Evolutionary conservation across 37 sponge, comb jelly and placozoan genomes (phyloP).

Genomic region (Diacarnus erythraeanus): DNA sequence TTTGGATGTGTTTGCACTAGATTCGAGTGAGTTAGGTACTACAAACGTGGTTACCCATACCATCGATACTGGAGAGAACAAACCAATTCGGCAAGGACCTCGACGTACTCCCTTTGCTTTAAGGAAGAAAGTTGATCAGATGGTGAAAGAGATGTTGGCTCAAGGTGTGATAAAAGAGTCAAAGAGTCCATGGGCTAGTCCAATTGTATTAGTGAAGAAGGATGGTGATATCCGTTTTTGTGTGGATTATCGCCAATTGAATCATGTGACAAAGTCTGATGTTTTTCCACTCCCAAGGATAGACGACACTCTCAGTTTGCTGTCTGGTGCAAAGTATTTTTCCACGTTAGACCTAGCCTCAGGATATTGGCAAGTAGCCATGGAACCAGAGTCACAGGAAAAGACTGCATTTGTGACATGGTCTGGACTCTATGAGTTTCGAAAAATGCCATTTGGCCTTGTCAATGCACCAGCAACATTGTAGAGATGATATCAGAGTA

Average conservation of each 20-base stretch:
- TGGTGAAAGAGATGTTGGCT: constrained; percentile 1
- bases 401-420: constrained; percentile 21
- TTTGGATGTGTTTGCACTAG: constrained; percentile 12
- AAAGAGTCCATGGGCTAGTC: constrained; percentile 22
- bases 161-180: constrained; percentile 6
- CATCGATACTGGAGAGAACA: constrained; percentile 1
- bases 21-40: background rate
- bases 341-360: background rate
- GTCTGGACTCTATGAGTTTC: constrained; percentile 26
- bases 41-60: constrained; percentile 20
- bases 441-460: constrained; percentile 26
- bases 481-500: too few species aligned
- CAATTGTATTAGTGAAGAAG: constrained; percentile 25
- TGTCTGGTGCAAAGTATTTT: constrained; percentile 20
- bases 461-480: constrained; percentile 31
- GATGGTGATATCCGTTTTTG: constrained; percentile 18
- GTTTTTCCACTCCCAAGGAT: constrained; percentile 11
- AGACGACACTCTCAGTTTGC: constrained; percentile 12
- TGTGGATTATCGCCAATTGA: constrained; percentile 13
- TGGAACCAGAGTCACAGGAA: constrained; percentile 5
- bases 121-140: background rate
- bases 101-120: background rate
- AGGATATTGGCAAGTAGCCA: constrained; percentile 27
- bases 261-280: constrained; percentile 5
- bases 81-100: constrained; percentile 11